phyloP scores from a whole-genome alignment of 2,888 invertebrate genomes.

The Blastobasis adustella region DNA sequence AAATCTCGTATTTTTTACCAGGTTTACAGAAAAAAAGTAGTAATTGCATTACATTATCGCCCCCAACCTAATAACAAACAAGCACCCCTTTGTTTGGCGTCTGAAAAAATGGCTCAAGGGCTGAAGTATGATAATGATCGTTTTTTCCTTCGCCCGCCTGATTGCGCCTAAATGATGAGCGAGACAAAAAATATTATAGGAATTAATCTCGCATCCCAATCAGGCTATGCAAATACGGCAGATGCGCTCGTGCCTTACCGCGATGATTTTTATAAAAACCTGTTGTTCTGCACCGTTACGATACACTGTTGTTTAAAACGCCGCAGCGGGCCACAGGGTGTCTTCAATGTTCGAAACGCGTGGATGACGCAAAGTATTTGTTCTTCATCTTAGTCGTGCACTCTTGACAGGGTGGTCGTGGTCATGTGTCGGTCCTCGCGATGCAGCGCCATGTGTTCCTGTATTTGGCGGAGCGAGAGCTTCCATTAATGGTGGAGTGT shows the following conservation, averaged over 20 bases:
- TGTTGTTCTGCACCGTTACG: constrained; percentile 35
- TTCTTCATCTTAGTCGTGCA: too few species aligned
- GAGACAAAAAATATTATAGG: constrained; percentile 70
- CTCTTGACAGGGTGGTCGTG: too few species aligned
- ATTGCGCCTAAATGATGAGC: constrained; percentile 68
- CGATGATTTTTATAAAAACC: constrained; percentile 38
- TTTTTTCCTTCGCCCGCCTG: constrained; percentile 60
- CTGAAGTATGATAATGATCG: constrained; percentile 70
- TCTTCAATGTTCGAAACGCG: too few species aligned
- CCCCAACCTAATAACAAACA: constrained; percentile 72
- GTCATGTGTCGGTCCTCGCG: too few species aligned
- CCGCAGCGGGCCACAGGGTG: too few species aligned
- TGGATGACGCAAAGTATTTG: too few species aligned
- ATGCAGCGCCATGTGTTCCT: too few species aligned
- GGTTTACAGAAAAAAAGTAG: constrained; percentile 60
- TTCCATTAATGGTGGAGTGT: too few species aligned
- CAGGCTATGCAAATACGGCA: constrained; percentile 69
- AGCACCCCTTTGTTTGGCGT: constrained; percentile 68
- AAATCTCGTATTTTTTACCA: constrained; percentile 48
- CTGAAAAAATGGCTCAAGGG: constrained; percentile 73
- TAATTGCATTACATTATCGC: constrained; percentile 74
- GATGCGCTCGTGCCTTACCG: constrained; percentile 61
- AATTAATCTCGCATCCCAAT: constrained; percentile 69
- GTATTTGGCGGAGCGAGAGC: too few species aligned
- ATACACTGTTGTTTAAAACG: background rate